A percentile compares a stretch with the other conserved stretches of the same genome.
Evolutionary conservation across 2,888 invertebrate species (phyloP).

Genomic region (Endotricha flammealis): DNA sequence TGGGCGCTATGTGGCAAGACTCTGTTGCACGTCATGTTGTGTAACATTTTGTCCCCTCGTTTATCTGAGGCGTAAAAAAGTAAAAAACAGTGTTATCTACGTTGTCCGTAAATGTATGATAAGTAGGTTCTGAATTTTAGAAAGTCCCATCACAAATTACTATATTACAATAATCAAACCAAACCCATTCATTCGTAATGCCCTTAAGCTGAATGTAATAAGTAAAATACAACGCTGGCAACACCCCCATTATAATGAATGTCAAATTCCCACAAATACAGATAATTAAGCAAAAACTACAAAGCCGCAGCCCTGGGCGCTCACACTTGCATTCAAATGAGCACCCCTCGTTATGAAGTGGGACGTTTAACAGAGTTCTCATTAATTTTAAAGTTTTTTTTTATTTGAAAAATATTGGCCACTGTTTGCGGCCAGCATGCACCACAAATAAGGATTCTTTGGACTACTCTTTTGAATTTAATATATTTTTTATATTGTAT

Average conservation of each 20-base stretch:
- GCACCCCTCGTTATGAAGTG: constrained; percentile 45
- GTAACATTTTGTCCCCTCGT: too few relatives aligned
- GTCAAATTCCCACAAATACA: constrained; percentile 52
- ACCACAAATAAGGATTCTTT: too few relatives aligned
- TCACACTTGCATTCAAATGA: constrained; percentile 68
- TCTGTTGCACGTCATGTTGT: too few relatives aligned
- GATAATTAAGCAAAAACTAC: constrained; percentile 72
- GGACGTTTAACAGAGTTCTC: constrained; percentile 46
- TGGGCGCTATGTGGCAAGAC: too few relatives aligned
- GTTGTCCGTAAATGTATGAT: too few relatives aligned
- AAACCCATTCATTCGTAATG: constrained; percentile 32
- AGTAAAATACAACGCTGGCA: constrained; percentile 36
- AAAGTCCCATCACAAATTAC: too few relatives aligned
- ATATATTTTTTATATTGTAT: constrained; percentile 2
- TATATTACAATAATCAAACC: too few relatives aligned
- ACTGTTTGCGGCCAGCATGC: too few relatives aligned
- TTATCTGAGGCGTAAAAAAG: too few relatives aligned
- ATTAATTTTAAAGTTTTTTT: constrained; percentile 11
- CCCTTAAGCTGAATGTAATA: constrained; percentile 70
- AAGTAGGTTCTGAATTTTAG: too few relatives aligned
- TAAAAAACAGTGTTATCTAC: too few relatives aligned
- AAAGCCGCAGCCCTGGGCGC: constrained; percentile 53
- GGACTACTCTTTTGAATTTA: too few relatives aligned
- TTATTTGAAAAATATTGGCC: not conserved
- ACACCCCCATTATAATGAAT: constrained; percentile 55